Base-by-base conservation (phyloP, 2,797 vertebrate species). In the Labroides dimidiatus region DNA sequence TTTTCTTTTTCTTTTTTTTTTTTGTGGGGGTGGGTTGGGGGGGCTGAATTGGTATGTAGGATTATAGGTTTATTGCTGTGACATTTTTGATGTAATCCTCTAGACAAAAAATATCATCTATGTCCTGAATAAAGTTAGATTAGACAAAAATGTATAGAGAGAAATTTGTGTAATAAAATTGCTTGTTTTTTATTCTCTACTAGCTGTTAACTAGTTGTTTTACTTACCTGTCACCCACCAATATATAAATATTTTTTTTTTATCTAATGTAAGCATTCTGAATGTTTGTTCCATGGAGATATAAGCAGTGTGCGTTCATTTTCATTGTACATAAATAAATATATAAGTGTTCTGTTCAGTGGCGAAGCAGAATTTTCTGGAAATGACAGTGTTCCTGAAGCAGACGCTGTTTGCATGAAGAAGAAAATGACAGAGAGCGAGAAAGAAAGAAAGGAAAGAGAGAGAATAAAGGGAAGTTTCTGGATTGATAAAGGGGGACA, bases 261-360 rank as follows among this genome's bases (percentile, higher is more conserved):
- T 92, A 80, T 94, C 92, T 94, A 92, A 94, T 93, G 91, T 92
- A 93, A 91, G 89, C 82, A 66, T 92, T 93, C 91, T 93, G 90
- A 93, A 93, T 93, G 91, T 91, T 93, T 91, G 89, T 91, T 91
- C 86, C 85, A 89, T 92, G 75, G 84, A 90, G 89, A 91, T 93
- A 89, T 90, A 92, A 91, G 84, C 85, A 78, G 80, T 92, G 87
- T 94, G 88, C 89, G 90, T 93, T 93, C 89, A 90, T 90, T 90
- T 90, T 89, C 84, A 93, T 89, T 93, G 92, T 94, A 93, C 89
- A 93, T 93, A 94, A 87, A 92, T 93, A 91, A 89, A 93, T 92
- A 93, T 93, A 92, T 93, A 91, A 92, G 82, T 91, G 86, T 91
- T 92, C 89, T 92, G 90, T 90, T 87, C 90, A 84, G 87, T 92